Evolutionary conservation across 2,888 invertebrate genomes (phyloP), one percentile per base, ranked within the genome.

Genomic region (Trilocha varians): DNA sequence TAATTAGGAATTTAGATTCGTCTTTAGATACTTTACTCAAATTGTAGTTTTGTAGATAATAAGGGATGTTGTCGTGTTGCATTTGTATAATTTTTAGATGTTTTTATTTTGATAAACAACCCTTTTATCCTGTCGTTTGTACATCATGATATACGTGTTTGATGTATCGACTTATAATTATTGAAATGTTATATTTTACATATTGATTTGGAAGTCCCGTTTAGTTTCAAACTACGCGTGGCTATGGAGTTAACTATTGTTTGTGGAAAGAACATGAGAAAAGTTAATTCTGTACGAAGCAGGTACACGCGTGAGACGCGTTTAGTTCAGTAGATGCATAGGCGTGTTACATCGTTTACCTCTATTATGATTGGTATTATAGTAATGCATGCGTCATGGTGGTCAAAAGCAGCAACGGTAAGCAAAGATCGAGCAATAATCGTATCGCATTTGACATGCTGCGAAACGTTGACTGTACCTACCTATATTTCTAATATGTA

Each of bases 51-150:
- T 49, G 55, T 72, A 72, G 63, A 46, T 43, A 47, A 39, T 72
- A 72, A 68, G 64, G 48, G 49, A 59, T 45, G 47, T 47, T 47
- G 40, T 43, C 48, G 55, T 51, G 58, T 65, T 59, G 55, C 54
- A 55, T 67, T 66, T 60, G 63, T 67, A 64, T 54, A 58, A 62
- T 72, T 66, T 80, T 80, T 80, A 70, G 78, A 82, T 53, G 55
- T 64, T 52, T 71, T 80, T 83, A 79, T 80, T 84, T 82, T 82
- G 78, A 80, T 82, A 78, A 65, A 50, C 57, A 59, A 64, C 62
- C 62, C 59, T 75, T 71, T 70, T 74, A 72, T 62, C 68, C 63
- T 52, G 50, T 58, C 53, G 8, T 13, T 37, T n/a, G 13, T 40
- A 37, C 25, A 25, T 25, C 11, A 25, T 3, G 25, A 47, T 53